Evolutionary conservation across 2,888 invertebrate species (phyloP).

Genomic region (Cecidostiba fungosa): DNA sequence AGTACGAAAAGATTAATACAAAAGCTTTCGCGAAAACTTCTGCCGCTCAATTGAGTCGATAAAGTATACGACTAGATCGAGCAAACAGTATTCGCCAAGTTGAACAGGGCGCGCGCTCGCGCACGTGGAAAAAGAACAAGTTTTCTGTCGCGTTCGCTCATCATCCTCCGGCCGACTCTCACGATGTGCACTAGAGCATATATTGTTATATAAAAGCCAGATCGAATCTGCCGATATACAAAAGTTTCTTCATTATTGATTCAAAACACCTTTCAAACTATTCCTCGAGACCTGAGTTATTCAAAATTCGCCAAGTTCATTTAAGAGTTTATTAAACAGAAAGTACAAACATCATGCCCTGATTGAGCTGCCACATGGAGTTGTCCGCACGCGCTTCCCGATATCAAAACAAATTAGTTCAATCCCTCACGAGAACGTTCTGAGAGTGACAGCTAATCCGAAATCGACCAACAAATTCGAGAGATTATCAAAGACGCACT

Average conservation of each 20-base stretch:
- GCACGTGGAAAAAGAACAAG: no score
- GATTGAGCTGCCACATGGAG: neutral
- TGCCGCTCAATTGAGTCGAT: no score
- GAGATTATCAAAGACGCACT: neutral
- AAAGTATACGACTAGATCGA: no score
- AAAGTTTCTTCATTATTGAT: conserved; percentile 26
- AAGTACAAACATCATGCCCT: neutral
- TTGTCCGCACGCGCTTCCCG: neutral
- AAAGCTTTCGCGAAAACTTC: no score
- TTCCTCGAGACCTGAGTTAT: neutral
- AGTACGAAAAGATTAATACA: no score
- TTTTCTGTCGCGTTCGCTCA: no score
- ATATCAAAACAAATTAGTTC: neutral
- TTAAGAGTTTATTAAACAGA: neutral
- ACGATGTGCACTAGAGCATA: neutral
- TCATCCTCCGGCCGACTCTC: no score
- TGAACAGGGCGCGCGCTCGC: no score
- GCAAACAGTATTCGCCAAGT: no score
- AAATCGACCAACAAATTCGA: neutral
- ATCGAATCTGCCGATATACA: neutral
- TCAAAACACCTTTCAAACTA: neutral
- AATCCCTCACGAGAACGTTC: neutral
- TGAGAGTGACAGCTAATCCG: neutral
- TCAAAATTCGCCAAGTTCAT: no score
- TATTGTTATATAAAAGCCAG: neutral